phyloP scores from a whole-genome alignment of 2,797 vertebrate species.

The Ambastaia sidthimunki region DNA sequence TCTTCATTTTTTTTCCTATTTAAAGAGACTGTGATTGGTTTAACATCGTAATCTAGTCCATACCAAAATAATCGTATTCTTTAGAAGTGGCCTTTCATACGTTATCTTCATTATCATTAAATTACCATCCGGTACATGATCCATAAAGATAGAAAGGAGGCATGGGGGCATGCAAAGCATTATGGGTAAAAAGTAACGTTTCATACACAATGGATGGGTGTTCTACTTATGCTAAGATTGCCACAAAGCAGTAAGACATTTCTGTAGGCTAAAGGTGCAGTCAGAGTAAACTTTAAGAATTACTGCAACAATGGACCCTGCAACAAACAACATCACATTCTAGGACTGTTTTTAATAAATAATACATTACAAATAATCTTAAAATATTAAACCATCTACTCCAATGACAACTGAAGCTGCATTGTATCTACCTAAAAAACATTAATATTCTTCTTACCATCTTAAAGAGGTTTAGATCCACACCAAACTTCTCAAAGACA shows the following conservation, averaged over 20 bases:
- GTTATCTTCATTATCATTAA: not conserved
- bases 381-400: no score
- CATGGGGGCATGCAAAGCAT: no score
- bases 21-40: conserved; percentile 25
- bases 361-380: no score
- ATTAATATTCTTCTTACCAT: conserved; percentile 60
- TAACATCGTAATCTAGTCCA: conserved; percentile 26
- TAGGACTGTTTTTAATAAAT: no score
- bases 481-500: conserved; percentile 64
- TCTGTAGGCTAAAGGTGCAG: not conserved
- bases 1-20: not conserved
- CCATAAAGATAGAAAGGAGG: not conserved
- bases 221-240: no score
- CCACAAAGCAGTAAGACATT: not conserved
- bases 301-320: no score
- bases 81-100: not conserved
- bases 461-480: conserved; percentile 63
- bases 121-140: not conserved
- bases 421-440: conserved; percentile 53
- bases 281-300: no score
- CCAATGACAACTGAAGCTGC: not conserved
- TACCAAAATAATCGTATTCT: conserved; percentile 29
- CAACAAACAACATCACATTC: no score
- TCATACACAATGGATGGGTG: no score
- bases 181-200: no score